Evolutionary conservation across 64 coral and sea anemone species (phyloP).

Genomic region (Hydrozoanthus tunicans): DNA sequence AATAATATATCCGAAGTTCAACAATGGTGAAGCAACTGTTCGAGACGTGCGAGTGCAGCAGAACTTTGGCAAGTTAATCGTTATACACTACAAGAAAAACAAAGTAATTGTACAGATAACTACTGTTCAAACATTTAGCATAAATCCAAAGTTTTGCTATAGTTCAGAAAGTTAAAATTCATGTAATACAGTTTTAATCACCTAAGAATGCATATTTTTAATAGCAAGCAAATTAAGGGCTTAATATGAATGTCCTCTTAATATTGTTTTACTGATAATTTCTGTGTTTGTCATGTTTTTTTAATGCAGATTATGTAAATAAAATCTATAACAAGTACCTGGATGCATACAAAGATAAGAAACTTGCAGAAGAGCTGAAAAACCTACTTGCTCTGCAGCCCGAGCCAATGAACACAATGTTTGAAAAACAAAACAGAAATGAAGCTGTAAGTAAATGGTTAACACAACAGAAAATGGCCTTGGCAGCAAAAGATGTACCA

Average conservation of each 20-base stretch:
- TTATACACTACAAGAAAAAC: too few relatives aligned
- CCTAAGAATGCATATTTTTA: not conserved
- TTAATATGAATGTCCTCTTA: not conserved
- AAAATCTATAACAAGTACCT: slow-evolving; percentile 37
- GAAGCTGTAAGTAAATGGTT: slow-evolving; percentile 19
- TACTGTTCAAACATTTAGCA: too few relatives aligned
- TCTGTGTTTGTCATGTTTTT: not conserved
- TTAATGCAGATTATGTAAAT: slow-evolving; percentile 27
- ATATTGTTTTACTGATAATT: not conserved
- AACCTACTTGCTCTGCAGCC: slow-evolving; percentile 7
- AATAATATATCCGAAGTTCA: too few relatives aligned
- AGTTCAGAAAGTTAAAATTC: not conserved
- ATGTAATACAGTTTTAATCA: not conserved
- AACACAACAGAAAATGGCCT: not conserved
- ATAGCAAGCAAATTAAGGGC: not conserved
- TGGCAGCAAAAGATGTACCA: slow-evolving; percentile 14
- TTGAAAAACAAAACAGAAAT: slow-evolving; percentile 19
- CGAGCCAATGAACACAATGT: slow-evolving; percentile 46
- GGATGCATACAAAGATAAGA: not conserved
- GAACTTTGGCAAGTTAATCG: too few relatives aligned
- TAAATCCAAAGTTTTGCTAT: not conserved
- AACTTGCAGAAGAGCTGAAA: not conserved
- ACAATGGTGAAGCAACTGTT: too few relatives aligned
- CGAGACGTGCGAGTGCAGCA: too few relatives aligned
- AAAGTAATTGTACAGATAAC: too few relatives aligned